Evolutionary conservation across 2,888 invertebrate species (phyloP).

Genomic region (Agrotis ipsilon): DNA sequence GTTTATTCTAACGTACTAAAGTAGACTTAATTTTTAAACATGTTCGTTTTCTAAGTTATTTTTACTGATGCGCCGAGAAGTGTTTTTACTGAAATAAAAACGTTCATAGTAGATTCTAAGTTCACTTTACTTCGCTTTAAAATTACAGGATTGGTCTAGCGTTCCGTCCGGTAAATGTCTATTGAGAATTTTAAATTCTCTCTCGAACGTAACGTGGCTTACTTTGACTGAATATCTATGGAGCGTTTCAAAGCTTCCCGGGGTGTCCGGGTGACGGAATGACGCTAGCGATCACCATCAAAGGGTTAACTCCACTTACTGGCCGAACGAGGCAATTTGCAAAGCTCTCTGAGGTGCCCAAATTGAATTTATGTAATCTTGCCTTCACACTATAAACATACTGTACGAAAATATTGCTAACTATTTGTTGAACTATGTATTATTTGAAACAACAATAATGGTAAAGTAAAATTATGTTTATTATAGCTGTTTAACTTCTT

Average conservation of each 20-base stretch:
- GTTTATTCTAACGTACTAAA: not conserved
- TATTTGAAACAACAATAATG: too few species aligned
- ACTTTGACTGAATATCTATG: slow-evolving; percentile 69
- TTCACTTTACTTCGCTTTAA: slow-evolving; percentile 59
- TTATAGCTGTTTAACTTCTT: too few species aligned
- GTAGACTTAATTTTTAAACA: not conserved
- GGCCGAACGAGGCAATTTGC: slow-evolving; percentile 83
- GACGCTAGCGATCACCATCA: slow-evolving; percentile 77
- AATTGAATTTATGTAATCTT: slow-evolving; percentile 88
- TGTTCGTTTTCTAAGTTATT: slow-evolving; percentile 7
- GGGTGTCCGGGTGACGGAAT: slow-evolving; percentile 75
- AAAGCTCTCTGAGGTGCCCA: slow-evolving; percentile 82
- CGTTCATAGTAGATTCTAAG: slow-evolving; percentile 6
- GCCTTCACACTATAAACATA: slow-evolving; percentile 70
- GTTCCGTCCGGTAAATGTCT: slow-evolving; percentile 62
- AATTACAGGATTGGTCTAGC: slow-evolving; percentile 65
- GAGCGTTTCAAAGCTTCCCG: slow-evolving; percentile 70
- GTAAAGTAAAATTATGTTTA: too few species aligned
- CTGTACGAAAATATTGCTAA: slow-evolving; percentile 33
- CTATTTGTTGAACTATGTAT: too few species aligned
- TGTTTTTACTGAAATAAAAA: slow-evolving; percentile 28
- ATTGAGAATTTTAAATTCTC: slow-evolving; percentile 72
- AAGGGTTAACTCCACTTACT: slow-evolving; percentile 81
- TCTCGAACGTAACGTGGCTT: slow-evolving; percentile 56
- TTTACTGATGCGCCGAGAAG: slow-evolving; percentile 7